Evolutionary conservation across 2,797 vertebrate genomes (phyloP).

Genomic region (Syngnathus acus): DNA sequence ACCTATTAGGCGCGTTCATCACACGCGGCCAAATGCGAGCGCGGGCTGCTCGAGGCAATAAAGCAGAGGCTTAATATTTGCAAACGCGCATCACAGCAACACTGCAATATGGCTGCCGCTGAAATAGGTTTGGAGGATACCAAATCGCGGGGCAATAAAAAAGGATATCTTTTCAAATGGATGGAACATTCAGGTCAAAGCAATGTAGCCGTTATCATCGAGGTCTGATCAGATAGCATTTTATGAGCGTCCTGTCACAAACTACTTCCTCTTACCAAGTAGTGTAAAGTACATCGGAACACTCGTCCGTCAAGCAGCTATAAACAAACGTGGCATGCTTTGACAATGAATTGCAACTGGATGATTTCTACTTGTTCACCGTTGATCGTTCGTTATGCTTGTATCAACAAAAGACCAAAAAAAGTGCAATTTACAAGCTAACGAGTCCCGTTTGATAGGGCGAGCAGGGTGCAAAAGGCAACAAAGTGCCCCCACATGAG

Average conservation of each 20-base stretch:
- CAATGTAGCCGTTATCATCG: constrained; percentile 7
- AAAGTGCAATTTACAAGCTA: constrained; percentile 26
- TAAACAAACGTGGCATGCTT: constrained; percentile 19
- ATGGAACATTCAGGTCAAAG: constrained; percentile 7
- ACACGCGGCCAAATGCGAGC: neutral
- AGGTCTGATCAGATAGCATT: constrained; percentile 16
- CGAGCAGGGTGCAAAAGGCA: constrained; percentile 23
- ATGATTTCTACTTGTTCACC: constrained; percentile 16
- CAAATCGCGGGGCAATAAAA: constrained; percentile 5
- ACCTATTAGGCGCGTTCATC: neutral
- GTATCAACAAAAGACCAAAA: constrained; percentile 15
- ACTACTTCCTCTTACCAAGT: constrained; percentile 21
- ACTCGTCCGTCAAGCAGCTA: constrained; percentile 25
- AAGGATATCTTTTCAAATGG: constrained; percentile 10
- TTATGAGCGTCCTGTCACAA: constrained; percentile 23
- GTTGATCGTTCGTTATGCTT: constrained; percentile 23
- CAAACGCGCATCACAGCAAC: constrained; percentile 18
- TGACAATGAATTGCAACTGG: constrained; percentile 28
- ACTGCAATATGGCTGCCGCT: constrained; percentile 10
- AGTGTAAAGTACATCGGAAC: constrained; percentile 23
- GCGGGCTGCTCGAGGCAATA: constrained; percentile 20
- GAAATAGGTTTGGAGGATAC: constrained; percentile 8
- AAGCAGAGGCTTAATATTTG: constrained; percentile 14
- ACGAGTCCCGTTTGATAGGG: constrained; percentile 27
- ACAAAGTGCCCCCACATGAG: constrained; percentile 23